phyloP scores from a whole-genome alignment of 2,797 vertebrate species.

The Rallus crepitans region DNA sequence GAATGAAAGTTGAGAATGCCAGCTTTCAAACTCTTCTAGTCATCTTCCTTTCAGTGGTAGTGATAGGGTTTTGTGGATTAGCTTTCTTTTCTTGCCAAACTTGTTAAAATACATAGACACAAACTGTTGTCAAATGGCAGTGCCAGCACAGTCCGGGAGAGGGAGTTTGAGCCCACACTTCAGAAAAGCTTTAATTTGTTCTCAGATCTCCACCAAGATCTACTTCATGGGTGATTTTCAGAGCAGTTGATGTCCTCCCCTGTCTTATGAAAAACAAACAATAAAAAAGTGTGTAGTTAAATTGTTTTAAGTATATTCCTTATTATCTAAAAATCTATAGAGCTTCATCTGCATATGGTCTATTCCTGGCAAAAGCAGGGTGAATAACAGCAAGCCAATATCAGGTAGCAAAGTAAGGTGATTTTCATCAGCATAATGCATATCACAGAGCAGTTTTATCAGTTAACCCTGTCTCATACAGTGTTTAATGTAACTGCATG shows the following conservation, averaged over 20 bases:
- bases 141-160: conserved; percentile 35
- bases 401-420: background rate
- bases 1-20: background rate
- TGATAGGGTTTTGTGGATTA: background rate
- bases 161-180: conserved; percentile 26
- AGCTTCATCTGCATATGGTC: background rate
- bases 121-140: background rate
- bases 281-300: background rate
- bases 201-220: background rate
- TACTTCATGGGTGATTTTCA: background rate
- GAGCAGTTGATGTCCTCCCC: background rate
- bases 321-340: background rate
- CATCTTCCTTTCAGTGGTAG: background rate
- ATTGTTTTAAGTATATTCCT: background rate
- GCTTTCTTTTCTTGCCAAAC: background rate
- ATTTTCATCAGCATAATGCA: background rate
- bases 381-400: background rate
- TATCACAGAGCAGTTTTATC: background rate
- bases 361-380: background rate
- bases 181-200: background rate
- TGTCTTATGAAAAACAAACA: background rate
- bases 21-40: background rate
- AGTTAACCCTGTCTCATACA: background rate
- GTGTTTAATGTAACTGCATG: background rate
- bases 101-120: background rate